Evolutionary conservation across 2,797 vertebrate species (phyloP).

Genomic region (Microcaecilia unicolor): DNA sequence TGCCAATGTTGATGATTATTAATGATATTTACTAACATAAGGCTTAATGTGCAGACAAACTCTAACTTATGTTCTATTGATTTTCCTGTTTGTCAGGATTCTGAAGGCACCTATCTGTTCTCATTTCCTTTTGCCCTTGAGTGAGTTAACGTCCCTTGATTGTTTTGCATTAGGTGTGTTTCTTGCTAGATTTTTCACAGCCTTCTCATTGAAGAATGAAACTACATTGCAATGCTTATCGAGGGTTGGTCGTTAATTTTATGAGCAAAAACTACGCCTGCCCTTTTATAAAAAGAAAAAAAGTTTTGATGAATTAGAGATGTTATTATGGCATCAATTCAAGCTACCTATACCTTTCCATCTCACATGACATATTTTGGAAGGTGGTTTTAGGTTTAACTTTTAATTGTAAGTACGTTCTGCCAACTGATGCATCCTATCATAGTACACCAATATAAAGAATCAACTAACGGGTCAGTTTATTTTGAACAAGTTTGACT

Average conservation of each 20-base stretch:
- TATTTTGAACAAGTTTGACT: too few species aligned
- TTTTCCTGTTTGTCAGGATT: conserved; percentile 23
- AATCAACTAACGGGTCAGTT: conserved; percentile 6
- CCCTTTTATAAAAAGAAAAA: conserved; percentile 3
- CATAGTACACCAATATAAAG: conserved; percentile 13
- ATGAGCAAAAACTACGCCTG: conserved; percentile 3
- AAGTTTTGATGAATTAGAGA: conserved; percentile 8
- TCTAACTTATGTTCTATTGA: not conserved
- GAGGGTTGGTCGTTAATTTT: conserved; percentile 18
- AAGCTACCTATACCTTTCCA: conserved; percentile 6
- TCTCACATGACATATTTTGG: conserved; percentile 12
- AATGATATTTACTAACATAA: not conserved
- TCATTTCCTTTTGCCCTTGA: conserved; percentile 22
- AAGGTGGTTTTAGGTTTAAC: conserved; percentile 11
- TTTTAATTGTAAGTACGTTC: conserved; percentile 7
- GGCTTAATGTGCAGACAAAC: not conserved
- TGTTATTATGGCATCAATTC: conserved; percentile 7
- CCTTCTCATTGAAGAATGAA: too few species aligned
- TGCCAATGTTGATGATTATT: too few species aligned
- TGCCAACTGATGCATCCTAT: conserved; percentile 13
- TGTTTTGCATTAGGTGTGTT: conserved; percentile 12
- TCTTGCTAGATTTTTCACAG: conserved; percentile 23
- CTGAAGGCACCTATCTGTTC: conserved; percentile 6
- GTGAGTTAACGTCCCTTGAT: conserved; percentile 25
- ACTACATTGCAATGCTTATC: too few species aligned